A percentile compares a stretch with the other conserved stretches of the same genome.
phyloP scores from a whole-genome alignment of 1,140 invertebrate species.

The Leptinotarsa defecta region DNA sequence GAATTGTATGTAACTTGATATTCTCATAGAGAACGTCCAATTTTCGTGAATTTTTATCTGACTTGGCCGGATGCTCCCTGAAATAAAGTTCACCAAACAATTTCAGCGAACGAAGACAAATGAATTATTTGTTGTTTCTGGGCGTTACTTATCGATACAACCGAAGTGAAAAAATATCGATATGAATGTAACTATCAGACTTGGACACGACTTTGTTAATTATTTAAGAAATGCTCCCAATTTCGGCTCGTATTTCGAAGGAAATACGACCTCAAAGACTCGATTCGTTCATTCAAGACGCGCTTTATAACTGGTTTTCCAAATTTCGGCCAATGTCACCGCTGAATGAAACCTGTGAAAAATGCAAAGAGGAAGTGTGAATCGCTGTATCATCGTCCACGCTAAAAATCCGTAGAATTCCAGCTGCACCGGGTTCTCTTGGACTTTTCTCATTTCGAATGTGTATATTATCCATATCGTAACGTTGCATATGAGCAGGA shows the following conservation, averaged over 20 bases:
- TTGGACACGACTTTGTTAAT: background rate
- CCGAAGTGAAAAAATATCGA: slow-evolving; percentile 8
- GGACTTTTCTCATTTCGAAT: slow-evolving; percentile 92
- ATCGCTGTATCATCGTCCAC: slow-evolving; percentile 92
- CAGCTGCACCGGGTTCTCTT: slow-evolving; percentile 87
- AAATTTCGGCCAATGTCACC: slow-evolving; percentile 95
- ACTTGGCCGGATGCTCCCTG: no score
- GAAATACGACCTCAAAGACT: background rate
- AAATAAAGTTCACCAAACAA: no score
- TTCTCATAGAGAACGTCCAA: no score
- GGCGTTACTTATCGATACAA: background rate
- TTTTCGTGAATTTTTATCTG: no score
- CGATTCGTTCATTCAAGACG: slow-evolving; percentile 71
- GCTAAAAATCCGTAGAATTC: slow-evolving; percentile 92
- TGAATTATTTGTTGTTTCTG: no score
- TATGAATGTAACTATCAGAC: slow-evolving; percentile 8
- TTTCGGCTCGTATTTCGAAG: background rate
- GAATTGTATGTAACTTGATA: no score
- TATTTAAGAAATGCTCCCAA: background rate
- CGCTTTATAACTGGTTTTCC: slow-evolving; percentile 97
- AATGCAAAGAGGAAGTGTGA: slow-evolving; percentile 93
- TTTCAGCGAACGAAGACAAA: no score
- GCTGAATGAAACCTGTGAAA: slow-evolving; percentile 97
- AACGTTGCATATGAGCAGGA: slow-evolving; percentile 91
- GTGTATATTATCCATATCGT: slow-evolving; percentile 96